phyloP scores from a whole-genome alignment of 2,797 vertebrate species.

The Masticophis lateralis region DNA sequence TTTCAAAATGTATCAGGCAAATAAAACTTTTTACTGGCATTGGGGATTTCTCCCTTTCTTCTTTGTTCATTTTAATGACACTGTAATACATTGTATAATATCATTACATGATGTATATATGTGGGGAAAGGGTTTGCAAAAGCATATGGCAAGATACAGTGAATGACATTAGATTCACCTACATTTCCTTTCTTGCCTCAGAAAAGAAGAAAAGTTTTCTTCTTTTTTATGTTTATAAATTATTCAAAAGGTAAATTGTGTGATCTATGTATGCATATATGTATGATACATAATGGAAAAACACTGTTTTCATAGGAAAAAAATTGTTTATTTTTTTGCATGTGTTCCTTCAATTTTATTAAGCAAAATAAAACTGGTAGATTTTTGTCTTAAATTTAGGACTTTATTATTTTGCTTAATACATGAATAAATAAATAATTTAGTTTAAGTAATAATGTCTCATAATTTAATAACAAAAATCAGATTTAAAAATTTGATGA shows the following conservation, averaged over 20 bases:
- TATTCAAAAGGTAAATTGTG: neutral
- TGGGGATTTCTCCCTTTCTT: neutral
- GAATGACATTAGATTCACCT: neutral
- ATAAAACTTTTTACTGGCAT: neutral
- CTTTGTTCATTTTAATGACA: neutral
- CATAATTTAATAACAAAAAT: slow-evolving; percentile 41
- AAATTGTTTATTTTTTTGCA: neutral
- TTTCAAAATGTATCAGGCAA: neutral
- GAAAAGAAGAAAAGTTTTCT: neutral
- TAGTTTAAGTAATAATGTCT: slow-evolving; percentile 32
- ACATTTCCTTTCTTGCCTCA: neutral
- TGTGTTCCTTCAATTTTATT: neutral
- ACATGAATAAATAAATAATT: slow-evolving; percentile 42
- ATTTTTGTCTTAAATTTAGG: slow-evolving; percentile 2
- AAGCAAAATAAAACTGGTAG: neutral
- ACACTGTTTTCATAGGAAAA: neutral
- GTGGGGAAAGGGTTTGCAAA: neutral
- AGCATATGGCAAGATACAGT: neutral
- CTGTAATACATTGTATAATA: neutral
- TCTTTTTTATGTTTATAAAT: neutral
- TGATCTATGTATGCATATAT: neutral
- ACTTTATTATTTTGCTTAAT: neutral
- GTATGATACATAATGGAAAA: neutral
- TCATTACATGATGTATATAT: neutral
- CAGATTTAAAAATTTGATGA: slow-evolving; percentile 33